Evolutionary conservation across 2,888 invertebrate genomes (phyloP).

Genomic region (Imbricaverruca yamaguchii): DNA sequence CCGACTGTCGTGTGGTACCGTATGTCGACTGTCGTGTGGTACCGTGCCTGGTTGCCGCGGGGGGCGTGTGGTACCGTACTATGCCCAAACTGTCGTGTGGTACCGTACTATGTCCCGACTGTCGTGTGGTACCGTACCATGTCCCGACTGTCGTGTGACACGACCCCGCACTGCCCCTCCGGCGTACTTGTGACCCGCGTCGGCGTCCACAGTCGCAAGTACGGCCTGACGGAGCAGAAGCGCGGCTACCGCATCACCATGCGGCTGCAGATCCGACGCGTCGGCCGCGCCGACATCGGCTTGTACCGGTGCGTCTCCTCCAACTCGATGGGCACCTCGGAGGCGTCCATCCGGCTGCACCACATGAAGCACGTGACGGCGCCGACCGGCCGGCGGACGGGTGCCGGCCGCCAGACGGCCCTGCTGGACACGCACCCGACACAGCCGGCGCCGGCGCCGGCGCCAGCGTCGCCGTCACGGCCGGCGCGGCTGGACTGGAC

Average conservation of each 20-base stretch:
- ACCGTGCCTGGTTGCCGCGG: no score
- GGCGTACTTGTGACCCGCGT: no score
- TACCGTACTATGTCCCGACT: no score
- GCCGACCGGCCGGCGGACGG: conserved; percentile 94
- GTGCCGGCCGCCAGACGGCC: conserved; percentile 86
- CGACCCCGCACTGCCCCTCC: no score
- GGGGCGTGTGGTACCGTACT: no score
- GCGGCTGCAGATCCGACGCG: conserved; percentile 58
- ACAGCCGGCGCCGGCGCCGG: conserved; percentile 98
- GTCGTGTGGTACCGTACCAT: no score
- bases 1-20: no score
- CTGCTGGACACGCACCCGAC: conserved; percentile 99
- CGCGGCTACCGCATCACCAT: conserved; percentile 66
- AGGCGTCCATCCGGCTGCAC: conserved; percentile 65
- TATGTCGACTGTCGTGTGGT: no score
- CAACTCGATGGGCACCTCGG: conserved; percentile 68
- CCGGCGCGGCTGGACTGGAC: not conserved
- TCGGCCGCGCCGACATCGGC: conserved; percentile 28
- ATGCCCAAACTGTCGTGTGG: no score
- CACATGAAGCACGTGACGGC: conserved; percentile 68
- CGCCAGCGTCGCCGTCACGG: conserved; percentile 83
- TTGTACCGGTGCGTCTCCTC: conserved; percentile 68
- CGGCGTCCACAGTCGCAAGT: conserved; percentile 57
- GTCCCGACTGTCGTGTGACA: no score
- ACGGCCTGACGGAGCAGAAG: conserved; percentile 60